Conservation (phyloP, 2,113 vertebrate genomes). For the Lagopus leucura region DNA sequence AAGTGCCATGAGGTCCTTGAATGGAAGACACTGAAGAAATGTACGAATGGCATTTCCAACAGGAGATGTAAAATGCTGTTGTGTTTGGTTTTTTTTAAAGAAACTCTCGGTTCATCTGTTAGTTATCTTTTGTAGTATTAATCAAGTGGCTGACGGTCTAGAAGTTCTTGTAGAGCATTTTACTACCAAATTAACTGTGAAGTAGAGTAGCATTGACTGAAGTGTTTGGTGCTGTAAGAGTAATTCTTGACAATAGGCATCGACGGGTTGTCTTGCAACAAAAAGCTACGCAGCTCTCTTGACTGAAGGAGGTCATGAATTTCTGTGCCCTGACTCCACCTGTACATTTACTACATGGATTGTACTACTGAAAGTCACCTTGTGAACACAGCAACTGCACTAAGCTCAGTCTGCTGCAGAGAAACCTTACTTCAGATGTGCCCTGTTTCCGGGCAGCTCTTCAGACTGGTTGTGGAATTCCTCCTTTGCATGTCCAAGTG, state of each 20-base stretch:
- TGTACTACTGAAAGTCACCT: conserved; percentile 74
- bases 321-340: not conserved
- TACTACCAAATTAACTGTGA: conserved; percentile 72
- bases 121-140: conserved; percentile 34
- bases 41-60: not conserved
- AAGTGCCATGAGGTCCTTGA: conserved; percentile 46
- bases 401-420: conserved; percentile 64
- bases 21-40: conserved; percentile 39
- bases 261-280: conserved; percentile 60
- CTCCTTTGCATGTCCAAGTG: conserved; percentile 32
- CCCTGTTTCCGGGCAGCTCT: conserved; percentile 46
- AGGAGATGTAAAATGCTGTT: not conserved
- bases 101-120: not conserved
- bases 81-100: not conserved
- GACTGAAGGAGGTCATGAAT: conserved; percentile 9
- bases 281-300: conserved; percentile 56
- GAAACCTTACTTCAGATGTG: conserved; percentile 39
- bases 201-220: conserved; percentile 71
- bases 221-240: conserved; percentile 64
- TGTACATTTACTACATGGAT: conserved; percentile 28
- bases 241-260: conserved; percentile 60
- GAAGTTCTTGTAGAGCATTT: conserved; percentile 50
- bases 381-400: conserved; percentile 63
- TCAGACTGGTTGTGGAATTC: conserved; percentile 43
- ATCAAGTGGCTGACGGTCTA: conserved; percentile 47